Evolutionary conservation across 1,140 invertebrate genomes (phyloP).

Genomic region (Propsilocerus akamusi): DNA sequence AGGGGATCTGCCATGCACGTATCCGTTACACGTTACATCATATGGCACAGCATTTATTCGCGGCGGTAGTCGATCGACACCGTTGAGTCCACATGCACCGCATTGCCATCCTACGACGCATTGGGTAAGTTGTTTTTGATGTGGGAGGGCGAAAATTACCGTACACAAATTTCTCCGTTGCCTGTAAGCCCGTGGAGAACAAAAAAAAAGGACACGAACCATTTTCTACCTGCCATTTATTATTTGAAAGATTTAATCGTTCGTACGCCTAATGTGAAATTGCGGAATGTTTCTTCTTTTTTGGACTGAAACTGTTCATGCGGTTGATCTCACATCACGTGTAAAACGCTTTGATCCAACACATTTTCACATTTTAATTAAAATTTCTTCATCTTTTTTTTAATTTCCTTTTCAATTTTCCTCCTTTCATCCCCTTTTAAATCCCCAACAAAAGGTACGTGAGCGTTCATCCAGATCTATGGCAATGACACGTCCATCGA

Average conservation of each 20-base stretch:
- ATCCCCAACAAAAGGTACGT: slow-evolving; percentile 45
- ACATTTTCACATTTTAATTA: not conserved
- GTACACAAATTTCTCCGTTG: not conserved
- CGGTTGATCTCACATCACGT: not conserved
- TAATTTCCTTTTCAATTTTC: not conserved
- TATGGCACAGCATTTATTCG: slow-evolving; percentile 25
- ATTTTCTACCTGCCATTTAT: too few species aligned
- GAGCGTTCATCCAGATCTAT: slow-evolving; percentile 71
- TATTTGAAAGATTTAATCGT: too few species aligned
- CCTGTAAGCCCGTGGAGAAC: not conserved
- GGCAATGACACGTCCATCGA: slow-evolving; percentile 54
- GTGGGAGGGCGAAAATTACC: not conserved
- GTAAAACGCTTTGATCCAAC: too few species aligned
- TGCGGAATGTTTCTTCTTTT: not conserved
- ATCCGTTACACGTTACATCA: slow-evolving; percentile 60
- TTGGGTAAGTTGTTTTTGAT: slow-evolving; percentile 30
- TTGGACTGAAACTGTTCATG: not conserved
- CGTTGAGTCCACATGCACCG: slow-evolving; percentile 23
- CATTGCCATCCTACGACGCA: slow-evolving; percentile 40
- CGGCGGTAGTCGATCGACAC: slow-evolving; percentile 22
- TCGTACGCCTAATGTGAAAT: too few species aligned
- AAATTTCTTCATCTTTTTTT: not conserved
- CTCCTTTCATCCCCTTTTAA: not conserved
- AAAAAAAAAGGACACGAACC: too few species aligned
- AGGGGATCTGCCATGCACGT: slow-evolving; percentile 70